Conservation (phyloP, 1,140 invertebrate species). For the Frieseomelitta varia region DNA sequence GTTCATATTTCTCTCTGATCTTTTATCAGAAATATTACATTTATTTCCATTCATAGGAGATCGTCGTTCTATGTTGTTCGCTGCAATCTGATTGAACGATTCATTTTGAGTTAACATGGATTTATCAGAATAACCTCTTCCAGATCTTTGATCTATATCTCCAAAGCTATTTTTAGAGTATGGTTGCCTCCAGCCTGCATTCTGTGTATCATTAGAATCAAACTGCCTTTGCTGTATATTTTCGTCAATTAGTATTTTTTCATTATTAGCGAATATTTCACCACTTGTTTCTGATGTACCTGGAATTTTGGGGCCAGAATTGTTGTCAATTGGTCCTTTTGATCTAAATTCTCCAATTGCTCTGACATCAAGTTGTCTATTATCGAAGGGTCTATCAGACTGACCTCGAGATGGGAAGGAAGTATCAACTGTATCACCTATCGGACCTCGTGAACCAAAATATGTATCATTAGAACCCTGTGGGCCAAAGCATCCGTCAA, state of each 20-base stretch:
- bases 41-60: constrained; percentile 10
- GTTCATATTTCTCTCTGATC: constrained; percentile 16
- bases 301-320: neutral
- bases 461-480: neutral
- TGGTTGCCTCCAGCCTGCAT: constrained; percentile 2
- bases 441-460: constrained; percentile 19
- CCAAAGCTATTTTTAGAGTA: constrained; percentile 33
- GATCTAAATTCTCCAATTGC: constrained; percentile 14
- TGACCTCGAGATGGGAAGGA: constrained; percentile 11
- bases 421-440: neutral
- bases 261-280: neutral
- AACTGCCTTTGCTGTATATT: neutral
- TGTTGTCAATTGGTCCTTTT: neutral
- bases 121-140: constrained; percentile 24
- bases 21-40: constrained; percentile 12
- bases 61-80: constrained; percentile 16
- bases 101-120: constrained; percentile 3
- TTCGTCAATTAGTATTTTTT: neutral
- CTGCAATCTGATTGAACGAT: neutral
- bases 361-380: constrained; percentile 5
- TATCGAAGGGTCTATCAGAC: constrained; percentile 5
- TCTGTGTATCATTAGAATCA: constrained; percentile 7
- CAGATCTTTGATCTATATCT: constrained; percentile 6
- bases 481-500: constrained; percentile 20
- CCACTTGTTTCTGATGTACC: neutral